Evolutionary conservation across 2,888 invertebrate genomes (phyloP).

Genomic region (Acleris emargana): DNA sequence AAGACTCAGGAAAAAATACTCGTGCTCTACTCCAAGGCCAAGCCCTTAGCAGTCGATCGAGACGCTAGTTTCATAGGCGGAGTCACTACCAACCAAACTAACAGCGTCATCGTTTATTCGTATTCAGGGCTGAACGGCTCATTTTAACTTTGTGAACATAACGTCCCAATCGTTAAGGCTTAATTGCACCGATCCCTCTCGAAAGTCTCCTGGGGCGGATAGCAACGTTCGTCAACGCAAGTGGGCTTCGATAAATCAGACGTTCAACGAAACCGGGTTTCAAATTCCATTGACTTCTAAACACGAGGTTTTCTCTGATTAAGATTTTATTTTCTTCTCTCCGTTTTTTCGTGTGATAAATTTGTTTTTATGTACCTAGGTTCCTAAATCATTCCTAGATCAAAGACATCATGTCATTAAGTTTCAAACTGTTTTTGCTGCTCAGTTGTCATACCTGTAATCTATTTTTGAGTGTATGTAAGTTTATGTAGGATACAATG

Average conservation of each 20-base stretch:
- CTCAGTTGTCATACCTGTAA: neutral
- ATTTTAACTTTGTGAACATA: constrained; percentile 24
- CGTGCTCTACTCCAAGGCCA: no score
- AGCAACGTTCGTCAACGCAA: constrained; percentile 28
- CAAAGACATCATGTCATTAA: neutral
- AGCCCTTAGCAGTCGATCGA: no score
- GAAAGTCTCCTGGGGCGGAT: constrained; percentile 13
- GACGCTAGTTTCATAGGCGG: no score
- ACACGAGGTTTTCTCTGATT: constrained; percentile 5
- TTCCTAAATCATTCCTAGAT: neutral
- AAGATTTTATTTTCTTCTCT: constrained; percentile 8
- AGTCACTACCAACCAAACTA: no score
- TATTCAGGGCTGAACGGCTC: constrained; percentile 19
- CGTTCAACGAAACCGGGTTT: constrained; percentile 5
- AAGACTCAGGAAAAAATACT: no score
- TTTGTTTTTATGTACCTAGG: neutral
- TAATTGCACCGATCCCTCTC: constrained; percentile 29
- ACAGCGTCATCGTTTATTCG: constrained; percentile 4
- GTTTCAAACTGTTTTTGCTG: constrained; percentile 3
- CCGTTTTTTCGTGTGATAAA: neutral
- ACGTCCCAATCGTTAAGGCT: constrained; percentile 19
- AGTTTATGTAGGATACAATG: no score
- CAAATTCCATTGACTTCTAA: constrained; percentile 20
- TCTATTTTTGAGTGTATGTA: no score
- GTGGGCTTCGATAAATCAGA: constrained; percentile 24